Percentiles rank a stretch among this genome's conserved stretches.
phyloP scores from a whole-genome alignment of 2,797 vertebrate species.

The Alcedo quadribrachys region DNA sequence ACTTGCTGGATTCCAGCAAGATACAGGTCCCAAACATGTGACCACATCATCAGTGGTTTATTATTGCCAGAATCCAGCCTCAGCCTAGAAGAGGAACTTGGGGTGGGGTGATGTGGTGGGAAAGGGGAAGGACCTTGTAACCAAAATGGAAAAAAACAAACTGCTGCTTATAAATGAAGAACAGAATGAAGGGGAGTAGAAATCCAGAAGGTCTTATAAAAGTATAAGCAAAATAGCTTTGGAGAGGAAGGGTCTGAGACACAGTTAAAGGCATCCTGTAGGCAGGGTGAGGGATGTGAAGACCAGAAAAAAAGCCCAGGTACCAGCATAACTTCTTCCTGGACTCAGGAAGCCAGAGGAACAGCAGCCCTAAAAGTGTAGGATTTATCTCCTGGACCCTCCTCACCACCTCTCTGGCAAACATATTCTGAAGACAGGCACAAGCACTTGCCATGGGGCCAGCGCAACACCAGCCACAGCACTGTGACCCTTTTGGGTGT shows the following conservation, averaged over 20 bases:
- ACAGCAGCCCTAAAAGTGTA: not conserved
- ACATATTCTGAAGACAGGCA: not conserved
- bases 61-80: not conserved
- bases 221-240: not conserved
- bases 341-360: not conserved
- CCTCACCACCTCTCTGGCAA: not conserved
- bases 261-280: not conserved
- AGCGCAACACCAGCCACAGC: not conserved
- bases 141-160: not conserved
- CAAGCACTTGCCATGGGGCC: accelerated
- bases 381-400: not conserved
- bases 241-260: not conserved
- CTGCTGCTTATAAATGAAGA: not conserved
- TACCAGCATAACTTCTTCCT: not conserved
- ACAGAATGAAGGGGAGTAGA: not conserved
- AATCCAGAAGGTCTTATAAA: not conserved
- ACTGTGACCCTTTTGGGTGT: not conserved
- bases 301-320: not conserved
- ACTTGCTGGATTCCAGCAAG: not conserved
- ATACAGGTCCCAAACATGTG: not conserved
- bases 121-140: not conserved
- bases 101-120: accelerated
- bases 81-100: not conserved
- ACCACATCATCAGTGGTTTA: not conserved
- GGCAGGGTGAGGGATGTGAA: not conserved